A percentile compares a stretch with the other conserved stretches of the same genome.
Conservation (phyloP, 1,140 invertebrate species). For the Hylyphantes graminicola region DNA sequence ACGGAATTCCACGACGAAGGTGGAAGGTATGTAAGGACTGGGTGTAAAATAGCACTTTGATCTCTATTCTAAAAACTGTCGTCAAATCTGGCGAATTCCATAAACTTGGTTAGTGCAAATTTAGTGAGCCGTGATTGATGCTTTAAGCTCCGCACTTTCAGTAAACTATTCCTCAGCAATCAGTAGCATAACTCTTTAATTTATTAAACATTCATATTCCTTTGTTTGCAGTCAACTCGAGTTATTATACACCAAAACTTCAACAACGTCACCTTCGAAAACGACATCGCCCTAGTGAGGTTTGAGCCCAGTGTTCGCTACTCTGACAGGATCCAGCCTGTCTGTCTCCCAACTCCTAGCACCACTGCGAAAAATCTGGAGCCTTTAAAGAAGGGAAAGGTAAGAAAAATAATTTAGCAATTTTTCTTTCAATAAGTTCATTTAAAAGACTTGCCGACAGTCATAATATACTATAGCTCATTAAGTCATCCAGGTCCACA, state of each 20-base stretch:
- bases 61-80: too few relatives aligned
- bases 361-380: not conserved
- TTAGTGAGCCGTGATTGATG: too few relatives aligned
- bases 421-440: not conserved
- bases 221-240: not conserved
- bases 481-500: too few relatives aligned
- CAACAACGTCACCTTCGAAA: not conserved
- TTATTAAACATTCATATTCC: not conserved
- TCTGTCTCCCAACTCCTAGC: not conserved
- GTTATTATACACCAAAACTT: not conserved
- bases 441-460: not conserved
- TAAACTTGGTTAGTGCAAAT: too few relatives aligned
- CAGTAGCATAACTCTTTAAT: not conserved
- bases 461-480: too few relatives aligned
- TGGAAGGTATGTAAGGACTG: too few relatives aligned
- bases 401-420: not conserved
- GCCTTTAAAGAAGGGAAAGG: not conserved
- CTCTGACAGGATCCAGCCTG: slow-evolving; percentile 12
- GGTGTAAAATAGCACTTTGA: too few relatives aligned
- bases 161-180: not conserved
- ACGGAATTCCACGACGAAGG: too few relatives aligned
- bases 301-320: slow-evolving; percentile 2
- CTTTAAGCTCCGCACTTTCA: not conserved
- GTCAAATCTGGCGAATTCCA: too few relatives aligned
- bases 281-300: not conserved